These are phyloP conservation scores for Tamias sibiricus DNA, from an alignment of 2,113 vertebrate genomes.

Conservation along the genomic window DNA sequence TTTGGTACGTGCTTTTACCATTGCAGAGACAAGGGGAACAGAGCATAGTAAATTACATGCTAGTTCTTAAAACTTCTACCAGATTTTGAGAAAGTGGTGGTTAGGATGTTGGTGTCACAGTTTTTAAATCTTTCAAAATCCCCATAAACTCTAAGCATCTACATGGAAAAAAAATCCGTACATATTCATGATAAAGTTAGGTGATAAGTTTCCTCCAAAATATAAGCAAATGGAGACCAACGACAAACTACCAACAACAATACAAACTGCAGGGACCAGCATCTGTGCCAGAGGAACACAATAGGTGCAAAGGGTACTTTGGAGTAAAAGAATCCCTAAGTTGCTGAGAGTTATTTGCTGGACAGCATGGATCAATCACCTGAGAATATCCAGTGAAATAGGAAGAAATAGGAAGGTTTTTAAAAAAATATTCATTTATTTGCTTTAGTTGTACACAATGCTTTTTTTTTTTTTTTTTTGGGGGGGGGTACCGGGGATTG, in stretches of 20 bases:
- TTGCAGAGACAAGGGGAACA: neutral
- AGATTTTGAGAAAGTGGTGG: neutral
- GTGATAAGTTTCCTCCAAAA: neutral
- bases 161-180: neutral
- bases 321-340: neutral
- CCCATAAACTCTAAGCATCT: neutral
- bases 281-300: neutral
- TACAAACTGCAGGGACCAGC: neutral
- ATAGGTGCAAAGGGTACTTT: neutral
- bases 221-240: neutral
- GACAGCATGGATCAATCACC: neutral
- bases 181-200: neutral
- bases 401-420: too few relatives aligned
- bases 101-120: neutral
- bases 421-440: too few relatives aligned
- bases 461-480: too few relatives aligned
- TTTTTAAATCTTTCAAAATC: constrained; percentile 22
- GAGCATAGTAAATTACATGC: neutral
- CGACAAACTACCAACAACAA: neutral
- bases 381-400: neutral
- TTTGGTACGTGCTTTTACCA: neutral
- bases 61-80: neutral
- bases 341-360: neutral
- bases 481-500: too few relatives aligned
- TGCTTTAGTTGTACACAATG: too few relatives aligned